Conservation (phyloP, 2,797 vertebrate genomes). For the Cuculus canorus region DNA sequence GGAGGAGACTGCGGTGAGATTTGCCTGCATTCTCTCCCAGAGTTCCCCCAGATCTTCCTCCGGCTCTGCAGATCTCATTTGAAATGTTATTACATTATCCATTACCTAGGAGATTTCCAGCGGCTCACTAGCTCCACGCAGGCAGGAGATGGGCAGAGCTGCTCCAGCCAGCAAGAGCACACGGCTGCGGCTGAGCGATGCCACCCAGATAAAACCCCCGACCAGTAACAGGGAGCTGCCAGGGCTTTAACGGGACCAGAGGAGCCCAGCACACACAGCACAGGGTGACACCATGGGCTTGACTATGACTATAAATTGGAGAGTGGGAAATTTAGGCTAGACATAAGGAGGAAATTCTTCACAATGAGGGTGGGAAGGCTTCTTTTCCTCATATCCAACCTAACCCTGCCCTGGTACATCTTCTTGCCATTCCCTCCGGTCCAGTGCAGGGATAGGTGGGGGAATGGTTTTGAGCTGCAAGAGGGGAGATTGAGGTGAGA, state of each 20-base stretch:
- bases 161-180: background rate
- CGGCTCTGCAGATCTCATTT: conserved; percentile 59
- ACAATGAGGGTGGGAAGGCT: no score
- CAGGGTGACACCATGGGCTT: background rate
- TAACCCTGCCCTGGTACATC: no score
- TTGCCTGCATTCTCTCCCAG: conserved; percentile 62
- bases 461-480: no score
- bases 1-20: conserved; percentile 51
- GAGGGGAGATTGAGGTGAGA: no score
- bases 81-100: conserved; percentile 62
- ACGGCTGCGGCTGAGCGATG: background rate
- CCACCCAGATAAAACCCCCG: background rate
- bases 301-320: no score
- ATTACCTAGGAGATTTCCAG: conserved; percentile 62
- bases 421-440: no score
- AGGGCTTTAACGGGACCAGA: background rate
- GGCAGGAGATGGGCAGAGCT: conserved; percentile 36
- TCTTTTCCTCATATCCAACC: no score
- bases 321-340: no score
- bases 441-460: no score
- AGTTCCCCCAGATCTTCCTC: conserved; percentile 53
- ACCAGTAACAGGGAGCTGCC: background rate
- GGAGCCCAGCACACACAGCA: background rate
- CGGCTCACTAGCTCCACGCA: conserved; percentile 53
- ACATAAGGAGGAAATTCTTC: no score